Conservation (phyloP, 2,113 vertebrate genomes). For the Nibea albiflora region DNA sequence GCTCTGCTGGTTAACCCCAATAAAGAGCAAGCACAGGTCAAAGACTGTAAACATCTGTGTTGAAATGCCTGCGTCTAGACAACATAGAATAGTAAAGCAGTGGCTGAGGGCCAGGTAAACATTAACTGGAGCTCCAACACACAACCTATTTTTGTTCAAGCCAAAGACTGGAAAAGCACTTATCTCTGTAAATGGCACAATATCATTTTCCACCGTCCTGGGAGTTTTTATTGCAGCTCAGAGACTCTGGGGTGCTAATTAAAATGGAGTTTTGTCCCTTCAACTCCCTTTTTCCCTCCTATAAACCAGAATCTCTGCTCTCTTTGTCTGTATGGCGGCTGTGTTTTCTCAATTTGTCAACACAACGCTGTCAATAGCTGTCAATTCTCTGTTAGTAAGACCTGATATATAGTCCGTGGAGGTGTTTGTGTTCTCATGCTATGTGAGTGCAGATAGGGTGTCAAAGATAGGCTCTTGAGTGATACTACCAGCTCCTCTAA, state of each 20-base stretch:
- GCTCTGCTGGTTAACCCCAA: conserved; percentile 16
- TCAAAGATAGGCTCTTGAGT: conserved; percentile 40
- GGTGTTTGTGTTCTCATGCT: conserved; percentile 34
- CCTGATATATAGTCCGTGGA: conserved; percentile 35
- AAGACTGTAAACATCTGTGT: conserved; percentile 58
- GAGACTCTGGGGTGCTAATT: conserved; percentile 90
- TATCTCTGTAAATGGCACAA: conserved; percentile 83
- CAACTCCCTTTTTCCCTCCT: conserved; percentile 8
- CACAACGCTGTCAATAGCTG: conserved; percentile 62
- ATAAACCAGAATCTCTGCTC: conserved; percentile 34
- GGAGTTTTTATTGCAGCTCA: conserved; percentile 80
- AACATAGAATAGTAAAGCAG: conserved; percentile 68
- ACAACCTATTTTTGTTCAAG: conserved; percentile 82
- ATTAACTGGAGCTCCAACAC: conserved; percentile 71
- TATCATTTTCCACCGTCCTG: conserved; percentile 76
- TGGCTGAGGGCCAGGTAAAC: conserved; percentile 80
- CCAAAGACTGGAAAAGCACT: conserved; percentile 88
- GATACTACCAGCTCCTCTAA: conserved; percentile 42
- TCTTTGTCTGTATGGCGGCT: conserved; percentile 37
- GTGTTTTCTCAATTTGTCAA: conserved; percentile 69
- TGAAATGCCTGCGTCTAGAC: conserved; percentile 76
- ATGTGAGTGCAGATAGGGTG: conserved; percentile 31
- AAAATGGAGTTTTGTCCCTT: conserved; percentile 77
- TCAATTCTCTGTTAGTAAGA: conserved; percentile 29
- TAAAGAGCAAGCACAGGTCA: conserved; percentile 37